Evolutionary conservation across 1,140 invertebrate genomes (phyloP).

Genomic region (Laupala kohalensis): DNA sequence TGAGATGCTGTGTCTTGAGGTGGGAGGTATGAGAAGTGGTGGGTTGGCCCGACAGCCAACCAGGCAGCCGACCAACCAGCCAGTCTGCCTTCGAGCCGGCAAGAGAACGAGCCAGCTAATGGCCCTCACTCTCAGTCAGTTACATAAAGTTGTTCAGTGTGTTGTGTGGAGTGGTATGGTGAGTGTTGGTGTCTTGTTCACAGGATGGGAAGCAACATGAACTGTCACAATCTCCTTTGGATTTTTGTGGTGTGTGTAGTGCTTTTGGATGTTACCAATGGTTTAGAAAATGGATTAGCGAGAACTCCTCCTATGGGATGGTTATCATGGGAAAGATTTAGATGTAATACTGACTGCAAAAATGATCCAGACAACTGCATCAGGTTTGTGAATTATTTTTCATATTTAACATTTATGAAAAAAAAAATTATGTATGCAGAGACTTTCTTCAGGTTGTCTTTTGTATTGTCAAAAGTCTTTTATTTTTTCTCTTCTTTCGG

Average conservation of each 20-base stretch:
- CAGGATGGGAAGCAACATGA: neutral
- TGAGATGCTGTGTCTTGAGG: neutral
- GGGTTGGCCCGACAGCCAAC: neutral
- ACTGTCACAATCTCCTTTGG: neutral
- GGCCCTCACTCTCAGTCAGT: neutral
- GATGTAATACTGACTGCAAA: conserved; percentile 86
- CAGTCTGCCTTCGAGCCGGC: neutral
- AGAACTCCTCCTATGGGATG: conserved; percentile 77
- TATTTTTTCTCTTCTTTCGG: no score
- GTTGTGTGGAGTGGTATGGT: neutral
- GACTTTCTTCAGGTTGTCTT: no score
- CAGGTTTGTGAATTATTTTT: no score
- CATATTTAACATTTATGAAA: no score
- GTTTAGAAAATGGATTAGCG: conserved; percentile 69
- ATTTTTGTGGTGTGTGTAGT: conserved; percentile 1
- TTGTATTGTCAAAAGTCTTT: no score
- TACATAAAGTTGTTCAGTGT: neutral
- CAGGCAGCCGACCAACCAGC: neutral
- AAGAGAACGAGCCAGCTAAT: neutral
- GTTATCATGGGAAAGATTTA: conserved; percentile 86
- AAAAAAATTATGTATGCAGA: no score
- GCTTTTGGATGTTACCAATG: conserved; percentile 11
- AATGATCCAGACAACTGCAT: conserved; percentile 88
- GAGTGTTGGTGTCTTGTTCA: conserved; percentile 3
- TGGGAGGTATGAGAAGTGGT: neutral